These are phyloP conservation scores for Epizoanthus illoricatus DNA, from an alignment of 92 coral and sea anemone genomes.

Conservation along the genomic window DNA sequence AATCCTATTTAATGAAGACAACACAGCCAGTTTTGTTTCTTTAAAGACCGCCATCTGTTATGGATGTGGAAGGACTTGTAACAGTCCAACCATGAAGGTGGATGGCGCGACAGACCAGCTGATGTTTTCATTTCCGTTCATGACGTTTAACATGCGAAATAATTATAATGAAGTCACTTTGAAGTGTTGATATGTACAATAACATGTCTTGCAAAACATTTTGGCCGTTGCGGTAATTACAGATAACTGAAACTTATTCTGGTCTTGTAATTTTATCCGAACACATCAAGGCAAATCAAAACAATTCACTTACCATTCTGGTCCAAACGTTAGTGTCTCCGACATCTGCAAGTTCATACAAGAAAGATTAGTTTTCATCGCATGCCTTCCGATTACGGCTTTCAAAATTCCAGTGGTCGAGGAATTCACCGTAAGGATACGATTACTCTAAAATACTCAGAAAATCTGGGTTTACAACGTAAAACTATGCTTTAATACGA, in stretches of 20 bases:
- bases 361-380: conserved; percentile 10
- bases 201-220: neutral
- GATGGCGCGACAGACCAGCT: neutral
- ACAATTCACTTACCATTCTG: conserved; percentile 87
- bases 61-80: neutral
- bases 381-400: conserved; percentile 12
- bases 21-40: neutral
- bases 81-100: neutral
- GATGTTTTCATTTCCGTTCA: conserved; percentile 16
- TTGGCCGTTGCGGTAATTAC: neutral
- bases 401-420: neutral
- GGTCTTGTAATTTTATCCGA: neutral
- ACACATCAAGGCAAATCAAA: conserved; percentile 5
- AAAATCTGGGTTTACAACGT: conserved; percentile 15
- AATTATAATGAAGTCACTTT: too few relatives aligned
- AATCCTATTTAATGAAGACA: neutral
- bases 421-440: neutral
- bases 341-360: conserved; percentile 77
- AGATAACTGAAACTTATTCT: neutral
- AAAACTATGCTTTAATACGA: neutral
- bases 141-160: neutral
- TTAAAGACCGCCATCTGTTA: neutral
- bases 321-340: conserved; percentile 98
- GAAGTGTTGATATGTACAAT: neutral
- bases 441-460: neutral